phyloP scores from a whole-genome alignment of 2,888 invertebrate genomes.

The Caenorhabditis sinica region DNA sequence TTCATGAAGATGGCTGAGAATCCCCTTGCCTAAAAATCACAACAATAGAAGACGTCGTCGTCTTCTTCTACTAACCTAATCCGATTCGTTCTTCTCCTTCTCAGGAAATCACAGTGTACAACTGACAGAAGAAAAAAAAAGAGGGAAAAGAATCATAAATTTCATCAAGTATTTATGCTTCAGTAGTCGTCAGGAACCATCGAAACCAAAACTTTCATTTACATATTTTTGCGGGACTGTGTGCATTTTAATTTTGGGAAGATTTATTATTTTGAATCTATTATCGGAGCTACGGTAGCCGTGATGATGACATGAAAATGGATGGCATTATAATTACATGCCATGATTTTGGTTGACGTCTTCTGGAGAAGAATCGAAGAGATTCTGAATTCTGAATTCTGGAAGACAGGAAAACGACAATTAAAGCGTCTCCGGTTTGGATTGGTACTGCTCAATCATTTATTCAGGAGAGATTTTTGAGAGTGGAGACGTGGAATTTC shows the following conservation, averaged over 20 bases:
- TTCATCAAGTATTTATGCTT: conserved; percentile 35
- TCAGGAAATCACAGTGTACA: conserved; percentile 13
- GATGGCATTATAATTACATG: conserved; percentile 21
- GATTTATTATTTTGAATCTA: not conserved
- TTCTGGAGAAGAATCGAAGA: not conserved
- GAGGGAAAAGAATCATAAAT: not conserved
- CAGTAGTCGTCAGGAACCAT: not conserved
- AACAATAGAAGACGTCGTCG: conserved; percentile 3
- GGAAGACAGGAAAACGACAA: conserved; percentile 3
- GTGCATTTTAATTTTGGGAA: not conserved
- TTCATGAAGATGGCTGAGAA: not conserved
- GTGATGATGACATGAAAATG: not conserved
- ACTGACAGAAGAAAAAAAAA: conserved; percentile 1
- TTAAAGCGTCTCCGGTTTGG: conserved; percentile 13
- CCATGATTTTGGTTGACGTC: not conserved
- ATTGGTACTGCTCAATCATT: conserved; percentile 6
- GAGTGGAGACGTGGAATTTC: conserved; percentile 26
- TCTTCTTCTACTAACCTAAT: conserved; percentile 8
- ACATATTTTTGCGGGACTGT: not conserved
- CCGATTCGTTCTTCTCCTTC: not conserved
- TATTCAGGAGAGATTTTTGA: conserved; percentile 9
- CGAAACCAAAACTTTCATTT: not conserved
- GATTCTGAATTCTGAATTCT: not conserved
- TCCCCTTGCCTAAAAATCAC: not conserved
- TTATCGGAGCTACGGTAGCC: conserved; percentile 15